Percentiles rank a stretch among this genome's conserved stretches.
Evolutionary conservation across 2,888 invertebrate species (phyloP).

Genomic region (Lasioglossum figueresi): DNA sequence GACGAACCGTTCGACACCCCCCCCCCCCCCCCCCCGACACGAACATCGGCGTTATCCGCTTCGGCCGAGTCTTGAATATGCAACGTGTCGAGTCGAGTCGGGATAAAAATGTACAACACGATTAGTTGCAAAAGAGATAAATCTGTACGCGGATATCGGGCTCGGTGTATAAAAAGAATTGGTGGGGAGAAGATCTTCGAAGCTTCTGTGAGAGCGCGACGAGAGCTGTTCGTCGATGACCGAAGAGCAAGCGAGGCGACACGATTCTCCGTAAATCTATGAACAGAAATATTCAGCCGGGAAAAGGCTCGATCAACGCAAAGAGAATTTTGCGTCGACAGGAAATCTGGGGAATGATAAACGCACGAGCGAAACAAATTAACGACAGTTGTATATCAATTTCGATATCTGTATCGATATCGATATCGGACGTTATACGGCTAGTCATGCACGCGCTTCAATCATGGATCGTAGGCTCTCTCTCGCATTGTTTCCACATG

Average conservation of each 20-base stretch:
- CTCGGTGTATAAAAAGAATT: background rate
- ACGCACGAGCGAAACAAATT: background rate
- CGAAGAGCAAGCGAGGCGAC: background rate
- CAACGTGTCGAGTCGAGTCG: background rate
- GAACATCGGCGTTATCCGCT: background rate
- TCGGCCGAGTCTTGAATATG: background rate
- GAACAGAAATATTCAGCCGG: background rate
- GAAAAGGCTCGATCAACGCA: background rate
- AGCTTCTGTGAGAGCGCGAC: background rate
- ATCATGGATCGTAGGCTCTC: constrained; percentile 24
- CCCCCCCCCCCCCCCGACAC: too few species aligned
- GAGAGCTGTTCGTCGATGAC: background rate
- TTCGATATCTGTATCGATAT: background rate
- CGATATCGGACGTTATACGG: background rate
- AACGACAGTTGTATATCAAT: background rate
- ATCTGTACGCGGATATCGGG: constrained; percentile 1
- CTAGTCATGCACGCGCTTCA: background rate
- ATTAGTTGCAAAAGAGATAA: constrained; percentile 5
- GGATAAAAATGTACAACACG: background rate
- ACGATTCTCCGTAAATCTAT: background rate
- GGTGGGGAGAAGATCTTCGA: background rate
- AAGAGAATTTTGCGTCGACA: background rate
- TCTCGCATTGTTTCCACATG: constrained; percentile 24
- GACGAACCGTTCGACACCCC: background rate
- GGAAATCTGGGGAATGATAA: background rate